Conservation (phyloP, 2,888 invertebrate genomes). For the Muschampia plurimacula region DNA sequence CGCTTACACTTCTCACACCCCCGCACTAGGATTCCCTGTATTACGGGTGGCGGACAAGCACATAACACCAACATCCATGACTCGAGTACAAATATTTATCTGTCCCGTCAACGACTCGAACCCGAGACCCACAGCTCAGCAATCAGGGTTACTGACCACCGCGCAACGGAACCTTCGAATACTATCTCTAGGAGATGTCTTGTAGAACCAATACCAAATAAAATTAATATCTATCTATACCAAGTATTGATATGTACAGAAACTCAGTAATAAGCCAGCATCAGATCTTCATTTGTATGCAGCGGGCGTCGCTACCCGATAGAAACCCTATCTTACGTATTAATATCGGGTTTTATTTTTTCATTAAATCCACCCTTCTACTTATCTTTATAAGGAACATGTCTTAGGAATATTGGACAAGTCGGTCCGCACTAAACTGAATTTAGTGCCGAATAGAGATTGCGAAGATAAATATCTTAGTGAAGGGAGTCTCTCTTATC, state of each 20-base stretch:
- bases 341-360: conserved; percentile 64
- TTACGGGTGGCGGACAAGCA: no score
- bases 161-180: no score
- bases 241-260: conserved; percentile 12
- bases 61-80: no score
- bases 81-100: no score
- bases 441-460: conserved; percentile 20
- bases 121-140: no score
- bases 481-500: not conserved
- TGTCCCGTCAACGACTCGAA: no score
- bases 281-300: conserved; percentile 60
- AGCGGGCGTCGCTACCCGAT: conserved; percentile 66
- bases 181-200: no score
- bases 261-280: conserved; percentile 26
- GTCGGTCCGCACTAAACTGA: conserved; percentile 18
- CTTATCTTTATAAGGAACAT: conserved; percentile 39
- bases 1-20: no score
- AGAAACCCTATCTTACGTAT: conserved; percentile 79
- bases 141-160: no score
- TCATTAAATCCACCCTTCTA: conserved; percentile 50
- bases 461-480: conserved; percentile 15
- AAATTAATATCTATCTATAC: not conserved
- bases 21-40: no score
- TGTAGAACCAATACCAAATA: not conserved
- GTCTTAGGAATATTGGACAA: conserved; percentile 32